These are phyloP conservation scores for Lochmaea capreae DNA, from an alignment of 2,888 invertebrate genomes.

Conservation along the genomic window DNA sequence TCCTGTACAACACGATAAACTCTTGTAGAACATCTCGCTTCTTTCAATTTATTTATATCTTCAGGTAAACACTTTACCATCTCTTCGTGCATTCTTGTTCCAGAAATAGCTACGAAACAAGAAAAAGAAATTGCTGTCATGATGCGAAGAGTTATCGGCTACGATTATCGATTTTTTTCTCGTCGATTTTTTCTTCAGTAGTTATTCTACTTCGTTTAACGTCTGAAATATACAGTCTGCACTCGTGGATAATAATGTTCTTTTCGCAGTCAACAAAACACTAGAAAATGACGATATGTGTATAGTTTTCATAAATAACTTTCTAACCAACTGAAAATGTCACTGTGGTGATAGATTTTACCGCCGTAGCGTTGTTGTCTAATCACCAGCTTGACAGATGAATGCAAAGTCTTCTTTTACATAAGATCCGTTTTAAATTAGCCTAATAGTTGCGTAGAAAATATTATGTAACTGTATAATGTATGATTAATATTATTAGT, in stretches of 20 bases:
- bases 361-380: too few relatives aligned
- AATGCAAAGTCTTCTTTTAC: too few relatives aligned
- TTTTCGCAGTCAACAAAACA: too few relatives aligned
- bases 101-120: conserved; percentile 38
- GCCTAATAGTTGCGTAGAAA: too few relatives aligned
- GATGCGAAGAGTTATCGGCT: conserved; percentile 23
- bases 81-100: conserved; percentile 33
- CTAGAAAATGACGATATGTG: too few relatives aligned
- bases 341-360: too few relatives aligned
- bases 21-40: conserved; percentile 33
- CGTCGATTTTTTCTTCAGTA: not conserved
- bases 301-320: too few relatives aligned
- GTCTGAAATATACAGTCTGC: not conserved
- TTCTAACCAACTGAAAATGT: too few relatives aligned
- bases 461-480: not conserved
- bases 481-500: not conserved
- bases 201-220: not conserved
- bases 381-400: too few relatives aligned
- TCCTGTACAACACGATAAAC: conserved; percentile 20
- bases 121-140: conserved; percentile 28
- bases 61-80: conserved; percentile 35
- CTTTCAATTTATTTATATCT: conserved; percentile 37
- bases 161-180: conserved; percentile 19
- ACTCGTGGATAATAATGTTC: too few relatives aligned
- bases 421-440: too few relatives aligned